phyloP scores from a whole-genome alignment of 2,113 vertebrate genomes.

The Lagopus muta region DNA sequence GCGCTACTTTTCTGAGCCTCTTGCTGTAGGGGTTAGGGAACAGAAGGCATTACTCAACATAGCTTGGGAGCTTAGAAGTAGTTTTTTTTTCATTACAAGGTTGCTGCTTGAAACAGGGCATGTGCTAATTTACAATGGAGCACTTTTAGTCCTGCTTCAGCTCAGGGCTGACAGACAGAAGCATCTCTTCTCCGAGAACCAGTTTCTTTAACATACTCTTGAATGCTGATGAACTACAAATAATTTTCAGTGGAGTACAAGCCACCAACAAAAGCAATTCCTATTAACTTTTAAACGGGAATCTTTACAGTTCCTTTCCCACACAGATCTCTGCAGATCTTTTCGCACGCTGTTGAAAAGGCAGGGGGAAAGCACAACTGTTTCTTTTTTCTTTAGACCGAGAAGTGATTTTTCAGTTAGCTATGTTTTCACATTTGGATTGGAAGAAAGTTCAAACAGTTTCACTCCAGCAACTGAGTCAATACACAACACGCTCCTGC shows the following conservation, averaged over 20 bases:
- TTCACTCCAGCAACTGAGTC: constrained; percentile 22
- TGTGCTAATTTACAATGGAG: background rate
- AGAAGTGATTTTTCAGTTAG: constrained; percentile 25
- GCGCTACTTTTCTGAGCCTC: background rate
- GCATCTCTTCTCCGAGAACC: background rate
- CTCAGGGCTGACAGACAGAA: background rate
- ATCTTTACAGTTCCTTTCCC: background rate
- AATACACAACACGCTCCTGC: constrained; percentile 14
- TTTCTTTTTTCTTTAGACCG: constrained; percentile 46
- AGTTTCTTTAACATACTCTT: background rate
- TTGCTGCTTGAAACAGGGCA: background rate
- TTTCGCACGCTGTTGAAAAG: background rate
- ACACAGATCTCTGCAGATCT: background rate
- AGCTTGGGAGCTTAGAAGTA: background rate
- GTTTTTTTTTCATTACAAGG: background rate
- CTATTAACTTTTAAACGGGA: constrained; percentile 12
- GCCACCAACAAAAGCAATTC: background rate
- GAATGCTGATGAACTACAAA: background rate
- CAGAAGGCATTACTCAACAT: background rate
- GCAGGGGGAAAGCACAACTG: background rate
- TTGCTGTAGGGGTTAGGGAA: background rate
- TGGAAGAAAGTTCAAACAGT: constrained; percentile 49
- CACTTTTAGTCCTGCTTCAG: background rate
- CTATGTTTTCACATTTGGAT: constrained; percentile 33
- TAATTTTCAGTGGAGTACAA: background rate